These are phyloP conservation scores for Globodera rostochiensis DNA, from an alignment of 1,140 invertebrate species.

Conservation along the genomic window DNA sequence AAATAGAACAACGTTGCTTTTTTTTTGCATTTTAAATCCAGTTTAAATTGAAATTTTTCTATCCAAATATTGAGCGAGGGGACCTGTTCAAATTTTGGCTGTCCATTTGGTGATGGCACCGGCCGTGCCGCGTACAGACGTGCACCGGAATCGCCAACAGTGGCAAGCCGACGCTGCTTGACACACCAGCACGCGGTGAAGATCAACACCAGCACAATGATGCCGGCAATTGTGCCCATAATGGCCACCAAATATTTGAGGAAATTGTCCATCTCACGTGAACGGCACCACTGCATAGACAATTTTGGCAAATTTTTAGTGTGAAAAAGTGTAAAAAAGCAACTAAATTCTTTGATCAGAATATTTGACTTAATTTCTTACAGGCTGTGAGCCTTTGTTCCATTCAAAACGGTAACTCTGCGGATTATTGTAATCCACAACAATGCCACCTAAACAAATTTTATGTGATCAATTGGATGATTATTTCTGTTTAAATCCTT, in stretches of 20 bases:
- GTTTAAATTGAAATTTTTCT: not conserved
- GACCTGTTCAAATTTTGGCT: not conserved
- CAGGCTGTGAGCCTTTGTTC: slow-evolving; percentile 60
- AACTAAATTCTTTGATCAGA: no score
- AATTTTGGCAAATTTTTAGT: not conserved
- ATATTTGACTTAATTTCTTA: not conserved
- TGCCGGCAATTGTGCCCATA: slow-evolving; percentile 34
- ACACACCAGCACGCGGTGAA: slow-evolving; percentile 52
- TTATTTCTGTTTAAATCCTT: no score
- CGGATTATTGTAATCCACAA: slow-evolving; percentile 63
- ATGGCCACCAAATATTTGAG: slow-evolving; percentile 61
- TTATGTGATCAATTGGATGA: not conserved
- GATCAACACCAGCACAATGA: slow-evolving; percentile 48
- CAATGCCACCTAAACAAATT: slow-evolving; percentile 50
- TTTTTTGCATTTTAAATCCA: not conserved
- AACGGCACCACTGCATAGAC: slow-evolving; percentile 52
- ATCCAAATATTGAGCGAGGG: not conserved
- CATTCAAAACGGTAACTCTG: slow-evolving; percentile 64
- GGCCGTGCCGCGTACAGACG: not conserved
- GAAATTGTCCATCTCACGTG: slow-evolving; percentile 64
- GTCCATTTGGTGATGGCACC: not conserved
- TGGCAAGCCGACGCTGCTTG: slow-evolving; percentile 38
- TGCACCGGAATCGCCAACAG: not conserved
- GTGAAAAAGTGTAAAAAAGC: not conserved
- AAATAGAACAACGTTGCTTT: not conserved